Percentiles rank a stretch among this genome's conserved stretches.
Conservation (phyloP, 1,140 invertebrate genomes). For the Ceratina australensis region DNA sequence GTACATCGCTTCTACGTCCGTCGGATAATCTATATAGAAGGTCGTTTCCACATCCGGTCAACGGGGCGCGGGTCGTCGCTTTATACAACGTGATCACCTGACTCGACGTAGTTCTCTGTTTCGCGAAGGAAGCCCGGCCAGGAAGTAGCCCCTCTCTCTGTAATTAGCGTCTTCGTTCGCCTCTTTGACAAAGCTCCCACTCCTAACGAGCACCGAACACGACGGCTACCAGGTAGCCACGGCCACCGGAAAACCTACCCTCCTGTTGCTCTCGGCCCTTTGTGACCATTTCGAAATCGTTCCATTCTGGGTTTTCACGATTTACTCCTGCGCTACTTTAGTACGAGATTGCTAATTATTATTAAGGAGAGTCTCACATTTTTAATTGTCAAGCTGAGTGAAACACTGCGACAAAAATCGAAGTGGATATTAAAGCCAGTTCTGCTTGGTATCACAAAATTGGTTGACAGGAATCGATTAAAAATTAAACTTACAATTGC, state of each 20-base stretch:
- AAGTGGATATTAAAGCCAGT: no score
- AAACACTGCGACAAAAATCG: no score
- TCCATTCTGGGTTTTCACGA: no score
- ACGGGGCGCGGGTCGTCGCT: conserved; percentile 50
- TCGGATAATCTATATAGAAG: conserved; percentile 40
- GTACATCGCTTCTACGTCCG: conserved; percentile 1
- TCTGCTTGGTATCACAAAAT: no score
- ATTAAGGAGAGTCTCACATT: no score
- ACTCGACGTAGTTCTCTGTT: conserved; percentile 44
- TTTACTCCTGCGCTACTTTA: no score
- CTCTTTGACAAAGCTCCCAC: conserved; percentile 64
- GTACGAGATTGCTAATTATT: no score
- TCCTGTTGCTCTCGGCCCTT: no score
- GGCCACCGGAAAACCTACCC: conserved; percentile 11
- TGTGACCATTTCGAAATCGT: no score
- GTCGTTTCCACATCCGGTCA: conserved; percentile 52
- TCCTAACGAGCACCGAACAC: conserved; percentile 47
- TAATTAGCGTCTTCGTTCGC: conserved; percentile 72
- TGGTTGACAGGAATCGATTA: no score
- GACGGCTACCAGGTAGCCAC: conserved; percentile 47
- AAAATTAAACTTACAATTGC: no score
- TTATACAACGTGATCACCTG: conserved; percentile 47
- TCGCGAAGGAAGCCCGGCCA: conserved; percentile 40
- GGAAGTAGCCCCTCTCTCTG: conserved; percentile 65
- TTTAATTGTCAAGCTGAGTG: no score